Base-by-base conservation (phyloP, 2,797 vertebrate species). In the Melanotaenia maccullochi region DNA sequence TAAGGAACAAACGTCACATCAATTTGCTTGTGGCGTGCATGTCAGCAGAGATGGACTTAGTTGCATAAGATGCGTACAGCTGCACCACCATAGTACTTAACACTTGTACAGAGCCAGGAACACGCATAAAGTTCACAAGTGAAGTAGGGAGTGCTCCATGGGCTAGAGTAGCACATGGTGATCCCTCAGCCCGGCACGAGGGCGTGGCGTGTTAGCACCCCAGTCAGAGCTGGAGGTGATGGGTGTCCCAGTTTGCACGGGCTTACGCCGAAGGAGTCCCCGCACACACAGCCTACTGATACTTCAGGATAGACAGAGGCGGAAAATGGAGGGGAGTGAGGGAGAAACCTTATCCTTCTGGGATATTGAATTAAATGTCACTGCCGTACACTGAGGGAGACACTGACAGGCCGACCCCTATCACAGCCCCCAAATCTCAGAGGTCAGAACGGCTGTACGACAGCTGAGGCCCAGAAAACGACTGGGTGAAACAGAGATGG, bases 321-420 rank as follows among this genome's bases (percentile, higher is more conserved):
- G 64, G 85, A 86, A 84, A 89, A 89, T 88, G 83, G 87, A 87
- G 80, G 65, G 73, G 76, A 69, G 69, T 1, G 36, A 73, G 72
- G 55, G 81, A 76, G 91, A 91, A 93, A 93, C 90, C 71, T 83
- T 91, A 94, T 93, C 93, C 93, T 90, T 85, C 86, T 90, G 88
- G 89, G 93, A 94, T 94, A 94, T 94, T 94, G 93, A 94, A 90
- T 94, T 94, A 94, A 95, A 95, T 94, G 94, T 94, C 91, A 94
- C 70, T 86, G 88, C 90, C 72, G 75, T 83, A 76, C 84, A 81
- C 85, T 90, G 91, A 90, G 87, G 90, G 84, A 91, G 88, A 93
- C 90, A 93, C 91, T 93, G 93, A 94, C 93, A 93, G 90, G 86
- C 89, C 54, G 85, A 92, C 91, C 90, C 89, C 84, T 79, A 85